Percentiles rank a stretch among this genome's conserved stretches.
Conservation (phyloP, 1,140 invertebrate genomes). For the Branchinecta lindahli region DNA sequence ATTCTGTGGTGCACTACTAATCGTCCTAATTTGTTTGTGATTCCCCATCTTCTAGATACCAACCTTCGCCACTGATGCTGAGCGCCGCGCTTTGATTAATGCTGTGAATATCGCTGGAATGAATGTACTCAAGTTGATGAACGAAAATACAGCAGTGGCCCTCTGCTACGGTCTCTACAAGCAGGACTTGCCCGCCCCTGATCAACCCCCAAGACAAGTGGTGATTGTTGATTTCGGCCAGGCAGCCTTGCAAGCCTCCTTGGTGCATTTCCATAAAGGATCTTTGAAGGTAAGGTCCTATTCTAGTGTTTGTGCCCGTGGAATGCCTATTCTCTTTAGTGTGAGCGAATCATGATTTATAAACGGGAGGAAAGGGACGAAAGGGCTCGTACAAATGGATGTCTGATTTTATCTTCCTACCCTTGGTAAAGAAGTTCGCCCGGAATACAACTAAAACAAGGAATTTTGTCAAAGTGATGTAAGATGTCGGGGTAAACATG, state of each 20-base stretch:
- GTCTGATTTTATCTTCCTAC: too few species aligned
- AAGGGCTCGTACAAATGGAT: too few species aligned
- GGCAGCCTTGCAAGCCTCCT: conserved; percentile 62
- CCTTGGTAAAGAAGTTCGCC: too few species aligned
- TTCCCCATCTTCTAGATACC: conserved; percentile 44
- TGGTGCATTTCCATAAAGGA: conserved; percentile 83
- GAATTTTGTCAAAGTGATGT: too few species aligned
- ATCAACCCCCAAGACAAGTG: conserved; percentile 72
- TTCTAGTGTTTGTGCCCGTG: conserved; percentile 12
- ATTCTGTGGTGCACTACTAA: too few species aligned
- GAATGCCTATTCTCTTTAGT: too few species aligned
- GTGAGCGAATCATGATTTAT: too few species aligned
- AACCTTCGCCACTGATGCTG: conserved; percentile 81
- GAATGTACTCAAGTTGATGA: conserved; percentile 85
- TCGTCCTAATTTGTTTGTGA: too few species aligned
- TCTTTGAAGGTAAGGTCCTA: conserved; percentile 52
- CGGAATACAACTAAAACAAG: too few species aligned
- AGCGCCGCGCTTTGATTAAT: conserved; percentile 77
- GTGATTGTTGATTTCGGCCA: conserved; percentile 87
- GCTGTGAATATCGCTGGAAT: conserved; percentile 72
- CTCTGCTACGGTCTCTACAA: conserved; percentile 95
- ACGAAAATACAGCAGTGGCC: conserved; percentile 91
- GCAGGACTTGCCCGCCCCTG: conserved; percentile 70
- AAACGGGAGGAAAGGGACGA: too few species aligned
- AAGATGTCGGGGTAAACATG: too few species aligned